A percentile compares a stretch with the other conserved stretches of the same genome.
These are phyloP conservation scores for Pentalonia nigronervosa DNA, from an alignment of 1,140 invertebrate genomes.

Conservation along the genomic window DNA sequence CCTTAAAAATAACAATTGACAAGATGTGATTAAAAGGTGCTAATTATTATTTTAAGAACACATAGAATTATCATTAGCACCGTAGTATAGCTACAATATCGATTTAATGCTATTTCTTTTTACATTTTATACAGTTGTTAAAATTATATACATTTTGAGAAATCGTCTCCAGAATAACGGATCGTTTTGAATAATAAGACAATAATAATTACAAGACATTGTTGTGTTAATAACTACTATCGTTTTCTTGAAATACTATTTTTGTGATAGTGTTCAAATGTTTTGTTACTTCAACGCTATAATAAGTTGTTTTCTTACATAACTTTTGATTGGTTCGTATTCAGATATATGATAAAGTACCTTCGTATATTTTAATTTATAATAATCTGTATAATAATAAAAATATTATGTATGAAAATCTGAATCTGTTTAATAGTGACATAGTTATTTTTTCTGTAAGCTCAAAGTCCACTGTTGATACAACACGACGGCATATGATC, in stretches of 20 bases:
- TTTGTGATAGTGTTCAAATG: too few species aligned
- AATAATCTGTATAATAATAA: not conserved
- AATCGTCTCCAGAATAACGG: not conserved
- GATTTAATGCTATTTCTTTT: not conserved
- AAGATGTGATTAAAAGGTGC: not conserved
- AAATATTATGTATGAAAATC: not conserved
- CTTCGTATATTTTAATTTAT: not conserved
- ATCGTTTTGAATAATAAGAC: not conserved
- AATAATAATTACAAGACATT: not conserved
- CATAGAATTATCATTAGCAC: not conserved
- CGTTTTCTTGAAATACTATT: too few species aligned
- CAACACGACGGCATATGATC: not conserved
- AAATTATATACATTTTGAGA: not conserved
- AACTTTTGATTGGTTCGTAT: not conserved
- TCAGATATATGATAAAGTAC: not conserved
- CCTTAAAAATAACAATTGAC: not conserved
- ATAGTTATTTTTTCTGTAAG: not conserved
- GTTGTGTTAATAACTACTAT: not conserved
- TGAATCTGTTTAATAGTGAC: not conserved
- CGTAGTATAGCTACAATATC: not conserved
- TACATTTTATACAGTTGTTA: not conserved
- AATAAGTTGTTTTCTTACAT: not conserved
- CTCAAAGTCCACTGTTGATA: not conserved
- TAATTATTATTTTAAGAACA: not conserved
- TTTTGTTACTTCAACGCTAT: not conserved